Base-by-base conservation (phyloP, 2,888 invertebrate genomes). In the Candidula unifasciata region DNA sequence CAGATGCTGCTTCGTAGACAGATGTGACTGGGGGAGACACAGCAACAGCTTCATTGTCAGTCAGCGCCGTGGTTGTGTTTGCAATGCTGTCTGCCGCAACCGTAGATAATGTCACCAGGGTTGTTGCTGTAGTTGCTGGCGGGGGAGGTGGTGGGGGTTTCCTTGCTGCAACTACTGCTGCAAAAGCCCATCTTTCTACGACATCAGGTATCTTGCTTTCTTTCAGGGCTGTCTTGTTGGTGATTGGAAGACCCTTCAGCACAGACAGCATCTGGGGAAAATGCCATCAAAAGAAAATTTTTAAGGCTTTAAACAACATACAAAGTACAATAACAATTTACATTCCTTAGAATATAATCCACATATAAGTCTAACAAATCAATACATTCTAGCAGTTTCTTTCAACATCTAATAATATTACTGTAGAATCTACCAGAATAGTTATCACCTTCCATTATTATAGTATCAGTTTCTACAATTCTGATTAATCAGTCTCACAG, bases 201-300 rank as follows among this genome's bases (percentile, higher is more conserved):
- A 97, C 96, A 44, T 95, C 95, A 91, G 97, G 95, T 88, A 99
- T 96, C 91, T 98, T 97, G 90, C 97, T 97, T 92, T 99, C 98
- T 91, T 97, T 96, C 16, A 99, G 95, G 95, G 97, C 96, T 0
- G 97, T 97, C 94, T 97, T 97, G 94, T 98, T 98, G 3, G 97
- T 96, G 88, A 99, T 97, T 18, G 99, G 98, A 88, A 99, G 95
- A 35, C 96, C 95, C 88, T 96, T 96, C 85, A 99, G 94, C 0
- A 97, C 97, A 91, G 96, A 96, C 44, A 99, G 94, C 95, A 95
- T 94, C 97, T 97, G 88, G 57, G 89, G 88, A 69, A 13, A 52
- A 73, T 24, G 21, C 37, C 71, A 44, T 37, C 24, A 37, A 21
- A 24, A 44, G 44, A 6, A 0, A 1, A 13, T 10, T 44, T 44